phyloP scores from a whole-genome alignment of 2,797 vertebrate genomes.

The Eulemur albifrons region DNA sequence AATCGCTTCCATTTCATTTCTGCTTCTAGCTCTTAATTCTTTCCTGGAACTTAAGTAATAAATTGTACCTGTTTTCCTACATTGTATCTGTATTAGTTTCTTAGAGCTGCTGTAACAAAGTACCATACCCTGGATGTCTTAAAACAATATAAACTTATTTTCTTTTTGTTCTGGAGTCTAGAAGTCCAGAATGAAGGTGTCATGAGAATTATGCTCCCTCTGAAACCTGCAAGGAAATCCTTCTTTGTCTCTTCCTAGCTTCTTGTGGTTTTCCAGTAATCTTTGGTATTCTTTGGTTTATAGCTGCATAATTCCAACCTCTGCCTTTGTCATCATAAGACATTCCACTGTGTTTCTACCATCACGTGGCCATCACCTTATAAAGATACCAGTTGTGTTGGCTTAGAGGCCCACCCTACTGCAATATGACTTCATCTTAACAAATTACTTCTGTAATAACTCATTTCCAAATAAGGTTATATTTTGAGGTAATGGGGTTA shows the following conservation, averaged over 20 bases:
- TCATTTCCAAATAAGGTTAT: not conserved
- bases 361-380: not conserved
- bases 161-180: not conserved
- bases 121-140: not conserved
- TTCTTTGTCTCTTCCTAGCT: not conserved
- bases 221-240: too few species aligned
- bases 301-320: fast-evolving
- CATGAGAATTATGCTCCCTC: not conserved
- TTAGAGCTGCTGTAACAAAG: not conserved
- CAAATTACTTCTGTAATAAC: not conserved
- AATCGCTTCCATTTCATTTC: not conserved
- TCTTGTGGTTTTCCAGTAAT: not conserved
- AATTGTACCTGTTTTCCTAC: not conserved
- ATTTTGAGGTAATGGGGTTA: not conserved
- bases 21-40: not conserved
- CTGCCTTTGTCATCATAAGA: not conserved
- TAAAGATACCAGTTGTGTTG: not conserved
- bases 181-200: not conserved
- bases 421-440: not conserved
- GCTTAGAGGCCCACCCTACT: not conserved
- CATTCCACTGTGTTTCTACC: not conserved
- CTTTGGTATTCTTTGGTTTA: not conserved
- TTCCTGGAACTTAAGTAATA: not conserved
- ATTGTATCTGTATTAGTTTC: not conserved
- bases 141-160: not conserved